Conservation (phyloP, 2,113 vertebrate genomes). For the Leptodactylus fuscus region DNA sequence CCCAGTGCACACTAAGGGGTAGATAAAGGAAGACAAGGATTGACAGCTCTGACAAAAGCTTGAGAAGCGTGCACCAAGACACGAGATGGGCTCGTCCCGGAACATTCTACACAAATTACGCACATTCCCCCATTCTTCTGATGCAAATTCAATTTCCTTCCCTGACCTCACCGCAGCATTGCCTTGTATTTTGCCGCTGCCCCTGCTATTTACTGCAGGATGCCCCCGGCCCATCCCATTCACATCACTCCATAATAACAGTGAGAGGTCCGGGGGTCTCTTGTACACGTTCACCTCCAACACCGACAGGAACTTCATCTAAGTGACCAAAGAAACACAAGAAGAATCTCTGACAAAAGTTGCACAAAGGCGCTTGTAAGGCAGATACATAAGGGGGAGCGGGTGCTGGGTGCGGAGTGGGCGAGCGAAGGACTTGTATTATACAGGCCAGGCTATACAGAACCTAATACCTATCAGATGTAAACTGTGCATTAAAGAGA, state of each 20-base stretch:
- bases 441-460: neutral
- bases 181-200: slow-evolving; percentile 33
- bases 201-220: slow-evolving; percentile 19
- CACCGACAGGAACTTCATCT: slow-evolving; percentile 62
- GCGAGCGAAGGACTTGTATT: neutral
- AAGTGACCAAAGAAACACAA: slow-evolving; percentile 51
- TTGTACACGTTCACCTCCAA: slow-evolving; percentile 54
- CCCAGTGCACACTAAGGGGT: slow-evolving; percentile 39
- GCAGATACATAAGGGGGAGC: neutral
- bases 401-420: no score
- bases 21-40: slow-evolving; percentile 38
- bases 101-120: slow-evolving; percentile 58
- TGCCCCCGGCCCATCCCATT: slow-evolving; percentile 43
- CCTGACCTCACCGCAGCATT: neutral
- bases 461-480: neutral
- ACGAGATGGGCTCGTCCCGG: slow-evolving; percentile 50
- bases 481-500: neutral
- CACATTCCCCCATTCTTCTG: slow-evolving; percentile 62
- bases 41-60: slow-evolving; percentile 56
- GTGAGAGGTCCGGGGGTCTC: slow-evolving; percentile 57
- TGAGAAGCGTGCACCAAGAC: slow-evolving; percentile 48
- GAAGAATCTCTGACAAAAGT: slow-evolving; percentile 47
- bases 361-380: neutral
- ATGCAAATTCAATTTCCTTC: slow-evolving; percentile 65
- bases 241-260: slow-evolving; percentile 62